Percentiles rank a stretch among this genome's conserved stretches.
These are phyloP conservation scores for Adelges cooleyi DNA, from an alignment of 1,140 invertebrate species.

Conservation along the genomic window DNA sequence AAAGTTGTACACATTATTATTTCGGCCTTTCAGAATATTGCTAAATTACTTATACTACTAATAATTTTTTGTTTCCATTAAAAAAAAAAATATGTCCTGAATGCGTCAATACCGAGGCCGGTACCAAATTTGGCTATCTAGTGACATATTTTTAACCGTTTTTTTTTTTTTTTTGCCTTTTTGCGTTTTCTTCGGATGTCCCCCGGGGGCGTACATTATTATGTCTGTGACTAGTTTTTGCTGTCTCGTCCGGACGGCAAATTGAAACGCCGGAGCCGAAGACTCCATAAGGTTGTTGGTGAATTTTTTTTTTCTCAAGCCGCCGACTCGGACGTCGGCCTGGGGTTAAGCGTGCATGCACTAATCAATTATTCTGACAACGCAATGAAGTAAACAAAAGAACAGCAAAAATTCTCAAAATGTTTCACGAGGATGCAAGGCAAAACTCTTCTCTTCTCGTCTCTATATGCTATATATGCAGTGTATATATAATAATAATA, in stretches of 20 bases:
- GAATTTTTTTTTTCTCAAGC: conserved; percentile 12
- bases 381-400: conserved; percentile 16
- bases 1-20: no score
- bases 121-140: conserved; percentile 17
- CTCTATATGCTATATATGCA: neutral
- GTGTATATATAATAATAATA: neutral
- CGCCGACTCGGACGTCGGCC: neutral
- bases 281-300: conserved; percentile 17
- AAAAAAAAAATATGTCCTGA: neutral
- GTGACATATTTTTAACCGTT: no score
- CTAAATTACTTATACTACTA: no score
- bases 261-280: conserved; percentile 22
- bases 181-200: neutral
- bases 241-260: neutral
- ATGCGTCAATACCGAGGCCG: neutral
- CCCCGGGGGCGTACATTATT: no score
- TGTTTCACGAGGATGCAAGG: neutral
- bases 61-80: no score
- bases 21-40: no score
- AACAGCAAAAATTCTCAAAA: conserved; percentile 14
- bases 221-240: conserved; percentile 9
- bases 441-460: neutral
- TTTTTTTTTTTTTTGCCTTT: neutral
- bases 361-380: conserved; percentile 18
- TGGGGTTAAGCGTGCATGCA: no score